phyloP scores from a whole-genome alignment of 2,113 vertebrate genomes.

The Cettia cetti region DNA sequence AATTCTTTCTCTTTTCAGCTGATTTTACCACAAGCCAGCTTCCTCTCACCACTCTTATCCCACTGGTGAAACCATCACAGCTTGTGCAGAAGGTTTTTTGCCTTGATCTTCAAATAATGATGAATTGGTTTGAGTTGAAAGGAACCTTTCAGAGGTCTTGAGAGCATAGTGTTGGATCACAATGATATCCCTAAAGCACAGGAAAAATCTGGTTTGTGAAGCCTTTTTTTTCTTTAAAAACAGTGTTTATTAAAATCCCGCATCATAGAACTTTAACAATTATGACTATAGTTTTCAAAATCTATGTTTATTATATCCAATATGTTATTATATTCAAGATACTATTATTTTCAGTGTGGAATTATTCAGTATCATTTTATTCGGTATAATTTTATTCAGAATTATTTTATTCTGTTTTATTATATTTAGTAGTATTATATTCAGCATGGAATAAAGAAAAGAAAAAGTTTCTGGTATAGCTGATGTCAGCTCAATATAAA shows the following conservation, averaged over 20 bases:
- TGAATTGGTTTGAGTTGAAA: not conserved
- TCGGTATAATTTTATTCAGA: not conserved
- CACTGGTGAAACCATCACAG: not conserved
- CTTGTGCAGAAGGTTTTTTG: not conserved
- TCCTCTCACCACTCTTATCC: not conserved
- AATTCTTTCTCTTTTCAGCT: not conserved
- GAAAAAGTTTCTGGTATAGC: not conserved
- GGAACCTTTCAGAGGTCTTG: not conserved
- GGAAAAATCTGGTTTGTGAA: not conserved
- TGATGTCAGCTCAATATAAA: not conserved
- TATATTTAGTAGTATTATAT: not conserved
- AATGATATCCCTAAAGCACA: not conserved
- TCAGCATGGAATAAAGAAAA: not conserved
- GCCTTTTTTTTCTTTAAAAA: not conserved
- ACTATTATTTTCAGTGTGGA: not conserved
- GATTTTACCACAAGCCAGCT: accelerated
- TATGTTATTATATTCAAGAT: not conserved
- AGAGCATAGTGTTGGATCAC: not conserved
- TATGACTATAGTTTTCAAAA: not conserved
- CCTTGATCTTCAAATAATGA: not conserved
- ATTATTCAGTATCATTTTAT: not conserved
- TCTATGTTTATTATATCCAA: not conserved
- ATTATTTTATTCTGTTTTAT: too few species aligned
- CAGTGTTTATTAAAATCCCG: not conserved
- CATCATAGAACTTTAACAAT: not conserved